Base-by-base conservation (phyloP, 2,888 invertebrate genomes). In the Thereva unica region DNA sequence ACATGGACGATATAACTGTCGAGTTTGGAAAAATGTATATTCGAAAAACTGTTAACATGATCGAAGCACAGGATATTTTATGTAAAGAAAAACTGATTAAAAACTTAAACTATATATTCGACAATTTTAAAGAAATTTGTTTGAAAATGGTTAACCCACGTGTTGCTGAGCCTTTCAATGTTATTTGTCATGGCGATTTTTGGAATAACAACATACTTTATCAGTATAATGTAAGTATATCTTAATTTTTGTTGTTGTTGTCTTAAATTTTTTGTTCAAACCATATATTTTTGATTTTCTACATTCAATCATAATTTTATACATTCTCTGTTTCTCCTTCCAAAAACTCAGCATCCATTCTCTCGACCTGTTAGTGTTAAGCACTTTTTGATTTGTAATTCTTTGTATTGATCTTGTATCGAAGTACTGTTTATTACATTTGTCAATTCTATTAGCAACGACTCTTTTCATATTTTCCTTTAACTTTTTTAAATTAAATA, bases 121-220 rank as follows among this genome's bases (percentile, higher is more conserved):
- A 71, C 1, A 63, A 74, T 35, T 75, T 76, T 35, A 74, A 74
- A 41, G 67, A 71, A 9, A 69, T 75, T 9, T 73, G 72, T 8
- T 67, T 74, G 45, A 69, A 72, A 49, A 72, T 74, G 64, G 76
- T 77, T 6, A 67, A 76, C 66, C 77, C 76, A 4, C 53, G 47
- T 1, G 41, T 65, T 0, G 70, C 71, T 10, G 73, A 75, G 4
- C 78, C 78, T 1, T 73, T 76, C 70, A 70, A 78, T 1, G 77
- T 77, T 7, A 73, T 78, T 40, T 78, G 77, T 70, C 78, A 78
- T 68, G 78, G 78, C 0, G 78, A 78, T 71, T 78, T 76, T 66
- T 78, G 77, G 77, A 77, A 77, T 66, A 78, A 78, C 63, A 78
- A 78, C 65, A 75, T 77, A 57, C 72, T 78, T 8, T 78, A 75